These are phyloP conservation scores for Protobothrops flavoviridis DNA, from an alignment of 2,113 vertebrate species.

Conservation along the genomic window DNA sequence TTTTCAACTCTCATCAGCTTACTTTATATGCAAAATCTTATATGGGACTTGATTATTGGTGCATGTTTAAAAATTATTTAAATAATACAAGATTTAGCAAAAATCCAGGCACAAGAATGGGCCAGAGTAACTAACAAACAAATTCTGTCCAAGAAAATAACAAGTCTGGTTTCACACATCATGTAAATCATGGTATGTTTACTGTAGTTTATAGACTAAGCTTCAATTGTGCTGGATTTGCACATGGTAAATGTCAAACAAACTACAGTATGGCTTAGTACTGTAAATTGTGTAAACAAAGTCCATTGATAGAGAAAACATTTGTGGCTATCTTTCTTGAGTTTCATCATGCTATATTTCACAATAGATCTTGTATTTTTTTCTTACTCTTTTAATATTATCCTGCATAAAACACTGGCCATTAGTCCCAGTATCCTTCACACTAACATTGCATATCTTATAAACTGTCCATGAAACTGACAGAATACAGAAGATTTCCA, in stretches of 20 bases:
- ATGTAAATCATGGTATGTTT: no score
- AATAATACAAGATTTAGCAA: not conserved
- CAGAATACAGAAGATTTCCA: not conserved
- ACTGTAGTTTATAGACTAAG: no score
- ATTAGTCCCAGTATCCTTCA: not conserved
- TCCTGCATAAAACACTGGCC: not conserved
- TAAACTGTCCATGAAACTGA: not conserved
- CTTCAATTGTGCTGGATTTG: no score
- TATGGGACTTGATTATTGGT: not conserved
- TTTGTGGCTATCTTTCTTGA: no score
- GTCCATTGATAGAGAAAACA: not conserved
- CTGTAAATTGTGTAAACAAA: no score
- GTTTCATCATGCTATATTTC: not conserved
- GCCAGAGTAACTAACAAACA: not conserved
- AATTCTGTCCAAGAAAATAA: not conserved
- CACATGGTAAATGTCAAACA: no score
- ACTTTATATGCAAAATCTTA: not conserved
- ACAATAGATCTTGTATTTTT: not conserved
- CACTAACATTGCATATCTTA: not conserved
- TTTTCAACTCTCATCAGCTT: not conserved
- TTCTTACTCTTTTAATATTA: not conserved
- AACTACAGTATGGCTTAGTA: no score
- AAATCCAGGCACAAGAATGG: not conserved
- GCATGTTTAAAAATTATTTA: not conserved
- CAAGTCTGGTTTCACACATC: no score